phyloP scores from a whole-genome alignment of 2,888 invertebrate genomes.

The Isotomurus palustris region DNA sequence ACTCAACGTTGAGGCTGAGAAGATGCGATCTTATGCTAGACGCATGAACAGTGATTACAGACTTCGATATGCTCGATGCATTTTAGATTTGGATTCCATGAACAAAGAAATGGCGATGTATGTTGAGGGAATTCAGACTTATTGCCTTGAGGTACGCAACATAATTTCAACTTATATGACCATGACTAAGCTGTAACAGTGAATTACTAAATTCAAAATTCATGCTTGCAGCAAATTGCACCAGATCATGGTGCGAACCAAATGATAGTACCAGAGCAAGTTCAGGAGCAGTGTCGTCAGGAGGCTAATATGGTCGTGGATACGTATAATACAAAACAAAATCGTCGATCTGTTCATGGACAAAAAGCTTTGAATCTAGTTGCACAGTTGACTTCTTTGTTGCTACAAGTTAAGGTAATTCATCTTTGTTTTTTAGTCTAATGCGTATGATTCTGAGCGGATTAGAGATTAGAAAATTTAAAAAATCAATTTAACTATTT shows the following conservation, averaged over 20 bases:
- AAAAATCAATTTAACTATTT: slow-evolving; percentile 10
- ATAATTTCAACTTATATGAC: slow-evolving; percentile 15
- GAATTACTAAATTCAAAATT: slow-evolving; percentile 5
- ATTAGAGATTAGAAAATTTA: background rate
- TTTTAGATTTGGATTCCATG: slow-evolving; percentile 85
- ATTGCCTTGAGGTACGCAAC: slow-evolving; percentile 72
- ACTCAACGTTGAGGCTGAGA: slow-evolving; percentile 87
- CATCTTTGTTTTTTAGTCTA: background rate
- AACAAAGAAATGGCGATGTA: slow-evolving; percentile 82
- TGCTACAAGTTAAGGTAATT: slow-evolving; percentile 70
- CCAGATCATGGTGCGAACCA: slow-evolving; percentile 81
- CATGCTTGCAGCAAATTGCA: slow-evolving; percentile 57
- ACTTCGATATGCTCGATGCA: slow-evolving; percentile 75
- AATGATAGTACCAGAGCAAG: slow-evolving; percentile 80
- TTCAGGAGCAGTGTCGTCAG: slow-evolving; percentile 79
- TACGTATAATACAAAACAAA: slow-evolving; percentile 58
- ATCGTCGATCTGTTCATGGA: slow-evolving; percentile 52
- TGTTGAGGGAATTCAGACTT: slow-evolving; percentile 76
- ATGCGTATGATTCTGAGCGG: slow-evolving; percentile 8
- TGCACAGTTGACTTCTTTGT: slow-evolving; percentile 79
- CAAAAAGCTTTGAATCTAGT: slow-evolving; percentile 66
- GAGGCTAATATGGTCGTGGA: slow-evolving; percentile 78
- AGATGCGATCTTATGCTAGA: slow-evolving; percentile 72
- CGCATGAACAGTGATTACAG: slow-evolving; percentile 82
- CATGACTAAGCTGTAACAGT: background rate